phyloP scores from a whole-genome alignment of 2,888 invertebrate genomes.

The Penaeus monodon region DNA sequence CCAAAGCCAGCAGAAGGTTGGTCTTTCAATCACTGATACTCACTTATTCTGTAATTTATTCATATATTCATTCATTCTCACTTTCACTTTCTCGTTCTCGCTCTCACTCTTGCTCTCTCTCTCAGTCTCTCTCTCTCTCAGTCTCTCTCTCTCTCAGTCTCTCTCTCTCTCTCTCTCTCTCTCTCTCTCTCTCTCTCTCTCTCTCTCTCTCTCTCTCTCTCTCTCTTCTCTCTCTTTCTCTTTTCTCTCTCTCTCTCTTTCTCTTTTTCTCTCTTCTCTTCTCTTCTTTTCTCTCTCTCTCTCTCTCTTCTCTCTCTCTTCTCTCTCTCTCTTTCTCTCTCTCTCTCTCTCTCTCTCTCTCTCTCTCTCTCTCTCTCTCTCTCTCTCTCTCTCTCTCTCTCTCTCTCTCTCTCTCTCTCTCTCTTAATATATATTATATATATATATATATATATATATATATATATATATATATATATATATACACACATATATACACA shows the following conservation, averaged over 20 bases:
- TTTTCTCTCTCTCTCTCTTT: neutral
- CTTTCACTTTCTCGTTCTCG: neutral
- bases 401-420: too few relatives aligned
- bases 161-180: neutral
- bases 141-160: too few relatives aligned
- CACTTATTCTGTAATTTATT: too few relatives aligned
- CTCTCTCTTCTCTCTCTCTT: neutral
- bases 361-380: too few relatives aligned
- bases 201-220: neutral
- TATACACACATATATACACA: too few relatives aligned
- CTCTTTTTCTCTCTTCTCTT: neutral
- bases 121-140: neutral
- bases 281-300: conserved; percentile 1
- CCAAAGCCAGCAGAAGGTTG: conserved; percentile 34
- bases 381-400: too few relatives aligned
- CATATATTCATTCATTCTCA: neutral
- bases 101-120: neutral
- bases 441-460: too few relatives aligned
- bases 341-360: too few relatives aligned
- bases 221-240: neutral
- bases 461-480: too few relatives aligned
- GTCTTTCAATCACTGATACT: neutral
- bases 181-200: neutral
- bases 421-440: too few relatives aligned
- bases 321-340: too few relatives aligned